Percentiles rank a stretch among this genome's conserved stretches.
Conservation (phyloP, 2,888 invertebrate genomes). For the Dynastes maya region DNA sequence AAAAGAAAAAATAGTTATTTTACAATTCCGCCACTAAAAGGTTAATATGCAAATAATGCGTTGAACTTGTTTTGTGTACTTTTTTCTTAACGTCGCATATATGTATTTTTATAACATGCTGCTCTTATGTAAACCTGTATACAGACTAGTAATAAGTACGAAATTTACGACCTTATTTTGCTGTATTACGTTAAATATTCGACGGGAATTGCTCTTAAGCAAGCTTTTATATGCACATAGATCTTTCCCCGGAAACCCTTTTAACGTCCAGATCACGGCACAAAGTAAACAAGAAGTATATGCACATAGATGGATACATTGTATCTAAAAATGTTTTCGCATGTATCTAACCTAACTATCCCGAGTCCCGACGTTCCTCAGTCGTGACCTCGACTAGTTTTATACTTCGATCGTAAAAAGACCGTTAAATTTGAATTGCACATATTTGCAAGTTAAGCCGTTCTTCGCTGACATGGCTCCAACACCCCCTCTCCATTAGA, state of each 20-base stretch:
- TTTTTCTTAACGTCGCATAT: too few species aligned
- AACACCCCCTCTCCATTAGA: neutral
- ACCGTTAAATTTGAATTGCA: conserved; percentile 49
- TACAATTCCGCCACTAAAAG: too few species aligned
- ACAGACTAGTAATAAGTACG: too few species aligned
- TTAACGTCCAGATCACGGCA: too few species aligned
- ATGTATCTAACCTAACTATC: too few species aligned
- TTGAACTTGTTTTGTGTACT: too few species aligned
- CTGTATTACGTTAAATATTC: neutral
- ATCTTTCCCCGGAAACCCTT: neutral
- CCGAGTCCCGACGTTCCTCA: neutral
- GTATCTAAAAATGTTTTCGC: too few species aligned
- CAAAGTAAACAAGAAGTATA: neutral
- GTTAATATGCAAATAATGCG: too few species aligned
- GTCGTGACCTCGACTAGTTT: conserved; percentile 17
- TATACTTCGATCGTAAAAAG: conserved; percentile 37
- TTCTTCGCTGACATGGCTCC: neutral
- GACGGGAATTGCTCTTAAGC: neutral
- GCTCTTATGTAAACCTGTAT: too few species aligned
- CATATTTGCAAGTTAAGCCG: conserved; percentile 48
- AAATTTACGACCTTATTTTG: too few species aligned
- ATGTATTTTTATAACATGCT: too few species aligned
- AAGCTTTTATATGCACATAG: neutral
- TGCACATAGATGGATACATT: neutral
- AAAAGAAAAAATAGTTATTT: too few species aligned